phyloP scores from a whole-genome alignment of 2,888 invertebrate species.

The Rhingia campestris region DNA sequence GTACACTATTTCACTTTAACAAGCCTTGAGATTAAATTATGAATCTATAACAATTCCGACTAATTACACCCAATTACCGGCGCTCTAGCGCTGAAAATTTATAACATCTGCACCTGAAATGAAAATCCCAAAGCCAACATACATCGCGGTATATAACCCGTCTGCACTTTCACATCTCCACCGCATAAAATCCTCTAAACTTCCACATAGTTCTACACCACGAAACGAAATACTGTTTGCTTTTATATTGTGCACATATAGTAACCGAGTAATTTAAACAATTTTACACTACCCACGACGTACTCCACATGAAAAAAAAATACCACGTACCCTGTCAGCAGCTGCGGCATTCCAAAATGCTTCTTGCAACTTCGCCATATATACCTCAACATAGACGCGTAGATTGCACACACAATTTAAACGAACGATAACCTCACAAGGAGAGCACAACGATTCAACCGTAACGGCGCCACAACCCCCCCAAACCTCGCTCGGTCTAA shows the following conservation, averaged over 20 bases:
- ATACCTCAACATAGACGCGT: neutral
- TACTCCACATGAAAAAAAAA: conserved; percentile 7
- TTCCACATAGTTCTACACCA: conserved; percentile 25
- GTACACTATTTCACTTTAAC: neutral
- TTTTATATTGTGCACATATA: conserved; percentile 38
- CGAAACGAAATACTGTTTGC: conserved; percentile 21
- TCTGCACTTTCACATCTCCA: conserved; percentile 33
- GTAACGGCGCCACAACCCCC: neutral
- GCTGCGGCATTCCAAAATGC: conserved; percentile 47
- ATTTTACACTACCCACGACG: conserved; percentile 15
- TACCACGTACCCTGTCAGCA: conserved; percentile 59
- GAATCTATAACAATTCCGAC: neutral
- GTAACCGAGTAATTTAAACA: conserved; percentile 67
- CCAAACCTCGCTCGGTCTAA: conserved; percentile 9
- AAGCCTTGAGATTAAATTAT: neutral
- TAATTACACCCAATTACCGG: conserved; percentile 46
- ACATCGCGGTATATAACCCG: neutral
- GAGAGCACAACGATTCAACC: conserved; percentile 19
- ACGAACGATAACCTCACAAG: conserved; percentile 26
- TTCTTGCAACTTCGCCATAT: conserved; percentile 41
- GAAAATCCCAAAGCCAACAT: conserved; percentile 7
- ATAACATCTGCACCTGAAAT: conserved; percentile 43
- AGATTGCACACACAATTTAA: conserved; percentile 37
- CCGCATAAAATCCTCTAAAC: conserved; percentile 48
- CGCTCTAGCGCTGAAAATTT: conserved; percentile 18